Conservation (phyloP, 2,113 vertebrate genomes). For the Zootoca vivipara region DNA sequence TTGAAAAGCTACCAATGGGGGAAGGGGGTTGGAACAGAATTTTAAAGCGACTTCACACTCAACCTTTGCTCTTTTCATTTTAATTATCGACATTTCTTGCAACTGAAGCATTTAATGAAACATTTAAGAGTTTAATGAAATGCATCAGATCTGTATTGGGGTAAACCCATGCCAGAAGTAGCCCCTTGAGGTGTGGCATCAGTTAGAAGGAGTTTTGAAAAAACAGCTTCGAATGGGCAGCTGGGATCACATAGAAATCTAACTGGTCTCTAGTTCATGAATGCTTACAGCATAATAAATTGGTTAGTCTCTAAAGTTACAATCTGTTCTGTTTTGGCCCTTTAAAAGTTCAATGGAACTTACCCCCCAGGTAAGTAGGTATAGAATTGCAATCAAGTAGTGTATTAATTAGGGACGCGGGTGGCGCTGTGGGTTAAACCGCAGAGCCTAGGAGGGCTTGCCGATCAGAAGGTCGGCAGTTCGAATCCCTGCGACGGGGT, state of each 20-base stretch:
- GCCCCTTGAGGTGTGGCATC: not conserved
- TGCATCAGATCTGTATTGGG: not conserved
- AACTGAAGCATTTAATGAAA: not conserved
- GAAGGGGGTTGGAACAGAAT: accelerated
- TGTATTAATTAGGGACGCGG: too few relatives aligned
- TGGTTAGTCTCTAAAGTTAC: not conserved
- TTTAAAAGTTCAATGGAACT: not conserved
- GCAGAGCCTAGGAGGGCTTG: too few relatives aligned
- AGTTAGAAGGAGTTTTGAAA: not conserved
- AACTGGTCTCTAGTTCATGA: not conserved
- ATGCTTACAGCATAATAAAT: not conserved
- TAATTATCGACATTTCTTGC: not conserved
- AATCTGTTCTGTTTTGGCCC: not conserved
- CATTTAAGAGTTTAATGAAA: not conserved
- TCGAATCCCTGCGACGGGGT: too few relatives aligned
- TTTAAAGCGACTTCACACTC: not conserved
- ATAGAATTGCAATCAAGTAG: too few relatives aligned
- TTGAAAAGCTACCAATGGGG: too few relatives aligned
- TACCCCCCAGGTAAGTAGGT: too few relatives aligned
- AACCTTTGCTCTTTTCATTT: not conserved
- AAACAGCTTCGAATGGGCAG: not conserved
- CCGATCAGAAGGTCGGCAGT: too few relatives aligned
- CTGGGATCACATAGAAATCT: not conserved
- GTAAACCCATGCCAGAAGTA: not conserved
- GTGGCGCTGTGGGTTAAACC: too few relatives aligned